Base-by-base conservation (phyloP, 2,113 vertebrate genomes). In the Empidonax traillii region DNA sequence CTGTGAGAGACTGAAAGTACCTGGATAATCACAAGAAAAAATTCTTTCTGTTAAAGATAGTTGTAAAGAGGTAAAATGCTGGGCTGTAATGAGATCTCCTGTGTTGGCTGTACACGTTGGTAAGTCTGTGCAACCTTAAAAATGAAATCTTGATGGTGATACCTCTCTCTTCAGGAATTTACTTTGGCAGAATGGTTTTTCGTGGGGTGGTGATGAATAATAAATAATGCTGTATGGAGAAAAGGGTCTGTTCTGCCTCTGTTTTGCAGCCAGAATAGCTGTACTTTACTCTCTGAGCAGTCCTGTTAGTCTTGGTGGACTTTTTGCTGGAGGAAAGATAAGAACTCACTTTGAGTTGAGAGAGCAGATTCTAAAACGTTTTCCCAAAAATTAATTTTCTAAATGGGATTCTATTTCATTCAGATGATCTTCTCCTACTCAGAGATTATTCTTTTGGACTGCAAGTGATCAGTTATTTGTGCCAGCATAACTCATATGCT, bases 41-140 rank as follows among this genome's bases (percentile, higher is more conserved):
- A 96, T 94, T 92, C 93, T 80, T 86, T 95, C 89, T 96, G 91
- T 94, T 94, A 82, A 87, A 67, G 46, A 35, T n/a, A 86, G 90
- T 69, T 94, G 79, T 87, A 63, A 95, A 89, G 90, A 53, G 63
- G 14, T 55, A 89, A 76, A 95, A 44, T 0, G 22, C 74, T 87
- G 72, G 23, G 63, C 83, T 90, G 47, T 82, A 81, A 90, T 52
- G 68, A 94, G 72, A 55, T 46, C 33, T 17, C n/a, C 52, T 71
- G 47, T 39, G 58, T 20, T 83, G 80, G 71, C 58, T 86, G 17
- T 23, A 47, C 53, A 71, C 73, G 18, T 2, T 47, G 83, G 35
- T 30, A 62, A 84, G 87, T 19, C 75, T 78, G 30, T 59, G 52
- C 35, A 82, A 37, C 51, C 35, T 61, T 89, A 74, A 55, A 77